These are phyloP conservation scores for Danaus plexippus DNA, from an alignment of 1,140 invertebrate species.

Conservation along the genomic window DNA sequence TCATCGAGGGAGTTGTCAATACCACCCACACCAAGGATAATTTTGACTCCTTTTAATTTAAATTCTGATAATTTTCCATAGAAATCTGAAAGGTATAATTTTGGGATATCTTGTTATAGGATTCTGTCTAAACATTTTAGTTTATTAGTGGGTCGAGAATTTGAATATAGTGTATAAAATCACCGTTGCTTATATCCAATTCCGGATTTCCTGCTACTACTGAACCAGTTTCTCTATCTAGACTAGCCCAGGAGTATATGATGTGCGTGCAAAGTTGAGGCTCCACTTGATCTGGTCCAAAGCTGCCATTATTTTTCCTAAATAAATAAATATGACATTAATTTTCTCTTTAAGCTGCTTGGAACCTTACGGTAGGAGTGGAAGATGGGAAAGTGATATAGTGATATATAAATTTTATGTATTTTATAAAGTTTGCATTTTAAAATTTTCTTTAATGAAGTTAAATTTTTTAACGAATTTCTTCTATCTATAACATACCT, in stretches of 20 bases:
- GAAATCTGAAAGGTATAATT: conserved; percentile 66
- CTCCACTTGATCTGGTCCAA: conserved; percentile 77
- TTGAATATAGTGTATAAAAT: conserved; percentile 10
- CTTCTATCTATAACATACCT: conserved; percentile 49
- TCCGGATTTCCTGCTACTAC: conserved; percentile 76
- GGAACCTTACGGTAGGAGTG: no score
- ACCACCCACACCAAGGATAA: conserved; percentile 80
- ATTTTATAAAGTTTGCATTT: no score
- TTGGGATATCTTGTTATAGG: neutral
- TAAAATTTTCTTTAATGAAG: no score
- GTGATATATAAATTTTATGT: no score
- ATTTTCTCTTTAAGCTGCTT: no score
- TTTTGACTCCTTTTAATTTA: conserved; percentile 76
- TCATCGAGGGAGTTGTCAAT: conserved; percentile 80
- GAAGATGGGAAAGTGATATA: no score
- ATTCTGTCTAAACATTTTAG: neutral
- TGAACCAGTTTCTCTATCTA: conserved; percentile 71
- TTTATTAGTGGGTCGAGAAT: neutral
- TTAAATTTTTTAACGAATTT: no score
- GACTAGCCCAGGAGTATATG: conserved; percentile 80
- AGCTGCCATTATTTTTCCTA: conserved; percentile 77
- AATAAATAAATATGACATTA: conserved; percentile 10
- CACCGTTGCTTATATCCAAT: conserved; percentile 79
- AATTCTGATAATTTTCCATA: conserved; percentile 76
- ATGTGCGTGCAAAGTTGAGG: conserved; percentile 80